Base-by-base conservation (phyloP, 2,797 vertebrate genomes). In the Somateria mollissima region DNA sequence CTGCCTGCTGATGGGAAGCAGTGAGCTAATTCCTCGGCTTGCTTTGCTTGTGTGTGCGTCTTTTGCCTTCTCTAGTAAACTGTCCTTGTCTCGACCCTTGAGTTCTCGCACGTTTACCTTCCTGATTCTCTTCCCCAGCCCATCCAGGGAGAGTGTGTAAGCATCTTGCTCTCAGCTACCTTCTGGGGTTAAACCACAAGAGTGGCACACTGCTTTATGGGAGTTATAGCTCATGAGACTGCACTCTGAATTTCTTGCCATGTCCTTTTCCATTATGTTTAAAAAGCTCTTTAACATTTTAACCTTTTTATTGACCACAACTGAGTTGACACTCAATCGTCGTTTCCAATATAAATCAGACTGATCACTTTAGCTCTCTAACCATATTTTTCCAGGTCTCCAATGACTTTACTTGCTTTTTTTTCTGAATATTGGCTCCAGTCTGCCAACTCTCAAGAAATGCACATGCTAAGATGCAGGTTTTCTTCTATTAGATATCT, bases 261-360 rank as follows among this genome's bases (percentile, higher is more conserved):
- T 64, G 71, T 79, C 74, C n/a, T 86, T 90, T 67, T 82, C 71
- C 51, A 84, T 76, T 71, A 91, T n/a, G 88, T 90, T 90, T 53
- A 30, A 93, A 95, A 90, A 90, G 13, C 73, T 86, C 37, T 90
- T 95, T 91, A 91, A 88, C 47, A 58, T 66, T 93, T 89, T 76
- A 87, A 85, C 64, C 66, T 92, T 95, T 90, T 89, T 95, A 94
- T 79, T 89, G 77, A 87, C 84, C 88, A 14, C 32, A 93, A 72
- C 62, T 84, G 74, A 79, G 51, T 73, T 67, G 36, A 72, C 56
- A 90, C 57, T 92, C 90, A 89, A 90, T 94, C 60, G 92, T 89
- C 53, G 76, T 82, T 67, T 84, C 74, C 71, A 61, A 17, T 66
- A 45, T 93, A 92, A 94, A 95, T 87, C 74, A 89, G 75, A 93